Evolutionary conservation across 2,113 vertebrate species (phyloP), one percentile per base, ranked within the genome.

Genomic region (Chaenocephalus aceratus): DNA sequence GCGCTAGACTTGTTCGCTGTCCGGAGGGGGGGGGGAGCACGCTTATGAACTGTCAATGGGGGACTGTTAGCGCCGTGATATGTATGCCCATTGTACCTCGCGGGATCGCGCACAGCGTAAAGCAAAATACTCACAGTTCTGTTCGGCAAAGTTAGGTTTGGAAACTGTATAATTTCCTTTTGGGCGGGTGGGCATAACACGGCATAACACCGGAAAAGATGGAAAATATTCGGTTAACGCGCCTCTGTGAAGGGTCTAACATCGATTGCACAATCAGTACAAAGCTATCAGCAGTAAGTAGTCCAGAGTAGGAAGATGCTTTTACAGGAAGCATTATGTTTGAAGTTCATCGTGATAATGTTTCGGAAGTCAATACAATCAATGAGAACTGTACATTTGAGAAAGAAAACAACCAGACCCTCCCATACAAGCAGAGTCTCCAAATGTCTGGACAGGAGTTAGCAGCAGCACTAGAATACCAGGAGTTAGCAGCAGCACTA

Each of bases 201-300:
- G 21, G 21, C 21, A 21, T 21, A 21, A 21, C 21, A 21, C 21
- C 1, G 21, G 21, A 21, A 21, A 21, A 21, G 21, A 21, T 21
- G 21, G 21, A 21, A 21, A 21, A 21, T 21, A 21, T 21, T 21
- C 21, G 21, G 21, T 21, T 21, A 21, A 21, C 21, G 21, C 21
- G 21, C 21, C 21, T 21, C 21, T 21, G 36, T 8, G 36, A 7
- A 41, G 36, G 36, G 6, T 41, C 60, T 46, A 76, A 46, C 67
- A 87, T 75, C 11, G 18, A 86, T 52, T 30, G 2, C 8, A 77
- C 48, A 70, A 64, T 78, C 56, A 89, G 51, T 63, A 56, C 72
- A 63, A 87, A 78, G 56, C 57, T 67, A 80, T 45, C 44, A 65
- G 48, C n/a, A 71, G 46, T 48, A 36, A 61, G 13, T 23, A 62